Base-by-base conservation (phyloP, 2,888 invertebrate species). In the Halictus ligatus region DNA sequence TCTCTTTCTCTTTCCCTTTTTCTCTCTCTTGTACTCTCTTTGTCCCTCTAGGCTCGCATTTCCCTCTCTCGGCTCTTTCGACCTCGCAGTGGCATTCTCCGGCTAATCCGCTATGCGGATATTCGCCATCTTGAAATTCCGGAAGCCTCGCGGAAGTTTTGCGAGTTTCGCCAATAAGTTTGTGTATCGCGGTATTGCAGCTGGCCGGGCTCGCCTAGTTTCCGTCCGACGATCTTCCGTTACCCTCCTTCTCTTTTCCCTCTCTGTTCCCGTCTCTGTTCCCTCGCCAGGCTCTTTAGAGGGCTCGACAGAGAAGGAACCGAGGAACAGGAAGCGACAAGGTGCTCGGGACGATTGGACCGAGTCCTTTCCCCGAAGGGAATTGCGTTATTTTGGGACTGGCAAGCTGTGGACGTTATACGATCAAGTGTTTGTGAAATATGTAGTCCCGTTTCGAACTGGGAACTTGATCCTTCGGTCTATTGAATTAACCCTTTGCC, bases 161-260 rank as follows among this genome's bases (percentile, higher is more conserved):
- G 74, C 88, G 87, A 86, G 91, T 89, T 92, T 89, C 88, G 50
- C 88, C 89, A 88, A 87, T 91, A 93, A 92, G 91, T 92, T 93
- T 92, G 92, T 90, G 89, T 93, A 93, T 93, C 92, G 90, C 90
- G 90, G 92, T 92, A 92, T 92, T 93, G 91, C 93, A 92, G 92
- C 91, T 92, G 92, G 85, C 84, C 89, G 84, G 83, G 88, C 87
- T 91, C 88, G 86, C 90, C 89, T 85, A 83, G 86, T 92, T 91
- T 91, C 89, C 91, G 88, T 83, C 79, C 85, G 72, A 86, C 69
- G 71, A 69, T 87, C 81, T 74, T 84, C 80, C 83, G 12, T 18
- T 67, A 13, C 75, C 18, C 76, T 21, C 4, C 58, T 35, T 67
- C 40, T 43, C 12, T 35, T 10, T 64, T 25, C 25, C 64, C 1